Percentiles rank a stretch among this genome's conserved stretches.
Conservation (phyloP, 1,140 invertebrate genomes). For the Caerostris darwini region DNA sequence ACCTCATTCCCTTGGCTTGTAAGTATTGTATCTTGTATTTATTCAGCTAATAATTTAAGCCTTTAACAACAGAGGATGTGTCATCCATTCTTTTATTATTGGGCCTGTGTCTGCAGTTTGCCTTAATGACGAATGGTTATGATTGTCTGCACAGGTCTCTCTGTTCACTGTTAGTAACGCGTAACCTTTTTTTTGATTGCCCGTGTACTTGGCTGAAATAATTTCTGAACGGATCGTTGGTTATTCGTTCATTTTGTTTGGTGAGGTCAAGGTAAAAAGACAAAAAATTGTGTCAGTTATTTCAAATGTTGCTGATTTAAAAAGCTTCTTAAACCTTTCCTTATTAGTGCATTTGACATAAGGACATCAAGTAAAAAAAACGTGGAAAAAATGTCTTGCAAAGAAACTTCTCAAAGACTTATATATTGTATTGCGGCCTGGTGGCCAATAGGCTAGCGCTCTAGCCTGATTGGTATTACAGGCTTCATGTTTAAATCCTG, state of each 20-base stretch:
- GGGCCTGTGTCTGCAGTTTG: background rate
- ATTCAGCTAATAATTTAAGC: slow-evolving; percentile 6
- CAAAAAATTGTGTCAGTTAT: background rate
- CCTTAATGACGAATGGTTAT: slow-evolving; percentile 26
- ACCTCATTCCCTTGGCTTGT: background rate
- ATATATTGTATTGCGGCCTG: too few species aligned
- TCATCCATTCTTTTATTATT: background rate
- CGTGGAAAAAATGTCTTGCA: background rate
- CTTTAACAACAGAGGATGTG: slow-evolving; percentile 8
- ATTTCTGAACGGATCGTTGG: background rate
- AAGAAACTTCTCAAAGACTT: too few species aligned
- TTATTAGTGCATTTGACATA: background rate
- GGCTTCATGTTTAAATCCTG: too few species aligned
- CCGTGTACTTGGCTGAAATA: background rate
- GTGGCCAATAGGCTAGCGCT: too few species aligned
- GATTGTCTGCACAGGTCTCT: background rate
- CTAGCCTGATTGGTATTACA: too few species aligned
- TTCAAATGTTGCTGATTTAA: background rate
- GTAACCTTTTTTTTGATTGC: background rate
- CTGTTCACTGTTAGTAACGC: background rate
- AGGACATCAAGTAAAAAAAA: background rate
- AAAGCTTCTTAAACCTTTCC: background rate
- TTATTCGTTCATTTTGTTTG: background rate
- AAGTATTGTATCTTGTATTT: background rate
- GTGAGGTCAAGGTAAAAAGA: background rate